Evolutionary conservation across 2,797 vertebrate genomes (phyloP).

Genomic region (Distichodus sexfasciatus): DNA sequence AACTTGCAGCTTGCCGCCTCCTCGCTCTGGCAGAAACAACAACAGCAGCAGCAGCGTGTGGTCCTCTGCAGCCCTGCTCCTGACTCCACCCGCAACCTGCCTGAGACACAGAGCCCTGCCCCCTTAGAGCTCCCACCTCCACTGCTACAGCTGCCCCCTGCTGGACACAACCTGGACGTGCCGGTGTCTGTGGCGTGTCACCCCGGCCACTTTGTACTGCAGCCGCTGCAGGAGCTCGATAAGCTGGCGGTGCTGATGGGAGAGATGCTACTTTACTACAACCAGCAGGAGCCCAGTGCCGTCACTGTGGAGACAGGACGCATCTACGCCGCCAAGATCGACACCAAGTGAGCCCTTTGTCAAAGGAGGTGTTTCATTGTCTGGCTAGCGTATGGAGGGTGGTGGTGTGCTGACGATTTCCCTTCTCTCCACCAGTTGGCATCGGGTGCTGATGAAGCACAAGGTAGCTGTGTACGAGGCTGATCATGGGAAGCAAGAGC

Average conservation of each 20-base stretch:
- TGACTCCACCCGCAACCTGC: background rate
- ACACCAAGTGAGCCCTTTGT: slow-evolving; percentile 90
- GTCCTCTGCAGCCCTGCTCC: background rate
- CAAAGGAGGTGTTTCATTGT: too few relatives aligned
- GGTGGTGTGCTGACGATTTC: background rate
- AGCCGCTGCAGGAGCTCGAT: slow-evolving; percentile 89
- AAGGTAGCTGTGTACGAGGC: slow-evolving; percentile 85
- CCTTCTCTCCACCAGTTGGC: slow-evolving; percentile 78
- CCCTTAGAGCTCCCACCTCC: slow-evolving; percentile 53
- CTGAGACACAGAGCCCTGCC: background rate
- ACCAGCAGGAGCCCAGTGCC: slow-evolving; percentile 64
- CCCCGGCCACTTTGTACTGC: slow-evolving; percentile 91
- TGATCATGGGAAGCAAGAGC: slow-evolving; percentile 89
- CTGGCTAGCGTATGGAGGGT: too few relatives aligned
- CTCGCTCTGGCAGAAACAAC: slow-evolving; percentile 80
- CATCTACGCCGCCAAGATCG: slow-evolving; percentile 87
- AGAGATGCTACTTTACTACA: slow-evolving; percentile 93
- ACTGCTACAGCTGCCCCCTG: slow-evolving; percentile 61
- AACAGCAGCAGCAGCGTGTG: slow-evolving; percentile 44
- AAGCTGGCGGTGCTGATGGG: slow-evolving; percentile 90
- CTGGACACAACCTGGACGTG: slow-evolving; percentile 86
- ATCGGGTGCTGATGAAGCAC: slow-evolving; percentile 89
- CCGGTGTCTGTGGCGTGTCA: slow-evolving; percentile 89
- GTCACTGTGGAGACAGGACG: slow-evolving; percentile 75
- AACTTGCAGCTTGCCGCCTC: slow-evolving; percentile 81